These are phyloP conservation scores for Hemibates koningsi DNA, from an alignment of 2,113 vertebrate genomes.

Conservation along the genomic window DNA sequence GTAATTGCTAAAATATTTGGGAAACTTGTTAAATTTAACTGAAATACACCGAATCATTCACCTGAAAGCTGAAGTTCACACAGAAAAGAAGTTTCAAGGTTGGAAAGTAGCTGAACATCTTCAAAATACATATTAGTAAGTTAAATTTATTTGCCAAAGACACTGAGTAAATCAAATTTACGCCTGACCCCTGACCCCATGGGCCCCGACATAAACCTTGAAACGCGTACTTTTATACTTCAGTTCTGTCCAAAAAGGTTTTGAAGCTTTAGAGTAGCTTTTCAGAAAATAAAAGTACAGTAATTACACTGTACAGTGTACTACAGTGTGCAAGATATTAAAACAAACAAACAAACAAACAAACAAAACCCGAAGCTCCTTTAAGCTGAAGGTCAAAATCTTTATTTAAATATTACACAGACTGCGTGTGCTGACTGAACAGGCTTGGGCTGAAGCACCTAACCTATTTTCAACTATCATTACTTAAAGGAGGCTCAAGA, in stretches of 20 bases:
- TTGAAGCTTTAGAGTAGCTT: background rate
- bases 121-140: background rate
- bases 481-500: background rate
- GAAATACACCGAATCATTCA: background rate
- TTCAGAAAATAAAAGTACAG: background rate
- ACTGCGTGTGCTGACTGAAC: background rate
- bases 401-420: background rate
- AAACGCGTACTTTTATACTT: background rate
- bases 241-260: background rate
- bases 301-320: background rate
- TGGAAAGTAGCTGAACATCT: background rate
- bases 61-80: background rate
- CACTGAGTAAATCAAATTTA: background rate
- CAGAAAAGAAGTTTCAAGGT: background rate
- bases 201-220: background rate
- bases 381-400: background rate
- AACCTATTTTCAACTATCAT: background rate
- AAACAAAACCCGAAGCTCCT: background rate
- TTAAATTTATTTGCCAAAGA: background rate
- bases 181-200: background rate
- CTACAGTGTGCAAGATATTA: background rate
- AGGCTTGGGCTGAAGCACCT: background rate
- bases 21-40: background rate
- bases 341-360: background rate
- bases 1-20: background rate